phyloP scores from a whole-genome alignment of 2,797 vertebrate genomes.

The Platyrinchus mystaceus region DNA sequence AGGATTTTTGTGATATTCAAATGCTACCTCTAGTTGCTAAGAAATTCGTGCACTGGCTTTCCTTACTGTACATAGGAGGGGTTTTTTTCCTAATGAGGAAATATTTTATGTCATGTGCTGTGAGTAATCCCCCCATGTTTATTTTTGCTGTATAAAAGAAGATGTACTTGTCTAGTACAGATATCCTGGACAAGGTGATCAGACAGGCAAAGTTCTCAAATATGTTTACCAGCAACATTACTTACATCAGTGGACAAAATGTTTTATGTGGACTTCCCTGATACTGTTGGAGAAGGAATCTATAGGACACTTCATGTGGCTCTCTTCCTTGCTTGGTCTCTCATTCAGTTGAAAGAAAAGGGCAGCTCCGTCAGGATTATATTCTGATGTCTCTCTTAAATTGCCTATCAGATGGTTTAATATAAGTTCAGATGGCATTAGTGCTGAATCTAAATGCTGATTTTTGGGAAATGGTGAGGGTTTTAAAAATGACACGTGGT shows the following conservation, averaged over 20 bases:
- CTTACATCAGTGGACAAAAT: background rate
- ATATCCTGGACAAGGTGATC: background rate
- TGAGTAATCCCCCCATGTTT: background rate
- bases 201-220: background rate
- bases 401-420: background rate
- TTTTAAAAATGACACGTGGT: rapidly evolving
- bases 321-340: background rate
- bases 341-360: background rate
- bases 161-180: background rate
- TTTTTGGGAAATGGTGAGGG: background rate
- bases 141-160: background rate
- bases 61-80: background rate
- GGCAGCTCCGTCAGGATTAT: background rate
- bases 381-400: background rate
- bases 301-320: background rate
- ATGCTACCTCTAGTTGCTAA: background rate
- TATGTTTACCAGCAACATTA: background rate
- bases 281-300: background rate
- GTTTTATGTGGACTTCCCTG: background rate
- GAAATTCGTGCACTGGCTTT: background rate
- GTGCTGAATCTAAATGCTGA: background rate
- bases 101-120: background rate
- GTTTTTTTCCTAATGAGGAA: background rate
- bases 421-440: background rate
- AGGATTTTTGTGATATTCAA: background rate